Conservation (phyloP, 2,888 invertebrate genomes). For the Scelioninae gen. 1 region DNA sequence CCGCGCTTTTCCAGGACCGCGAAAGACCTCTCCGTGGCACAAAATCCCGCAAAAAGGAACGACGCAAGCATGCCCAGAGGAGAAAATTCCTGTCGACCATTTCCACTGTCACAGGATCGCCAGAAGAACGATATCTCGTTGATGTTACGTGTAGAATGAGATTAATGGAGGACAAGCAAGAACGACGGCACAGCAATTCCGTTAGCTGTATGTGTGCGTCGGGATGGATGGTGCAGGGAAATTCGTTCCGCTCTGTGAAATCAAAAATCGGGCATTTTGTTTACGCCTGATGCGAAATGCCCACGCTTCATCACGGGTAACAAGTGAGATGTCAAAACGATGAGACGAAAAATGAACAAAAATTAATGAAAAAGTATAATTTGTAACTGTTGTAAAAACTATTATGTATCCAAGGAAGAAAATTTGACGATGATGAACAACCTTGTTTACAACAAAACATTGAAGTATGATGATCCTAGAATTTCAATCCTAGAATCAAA, state of each 20-base stretch:
- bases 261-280: constrained; percentile 62
- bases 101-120: constrained; percentile 62
- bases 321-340: constrained; percentile 40
- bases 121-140: constrained; percentile 68
- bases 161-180: constrained; percentile 65
- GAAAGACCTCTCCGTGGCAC: constrained; percentile 35
- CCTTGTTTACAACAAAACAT: too few relatives aligned
- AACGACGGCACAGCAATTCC: constrained; percentile 43
- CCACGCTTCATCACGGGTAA: constrained; percentile 40
- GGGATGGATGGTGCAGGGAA: constrained; percentile 48
- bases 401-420: background rate
- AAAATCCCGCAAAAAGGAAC: constrained; percentile 60
- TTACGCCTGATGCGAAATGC: constrained; percentile 32
- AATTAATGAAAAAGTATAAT: background rate
- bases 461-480: too few relatives aligned
- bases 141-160: constrained; percentile 65
- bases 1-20: constrained; percentile 34
- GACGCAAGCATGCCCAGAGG: constrained; percentile 29
- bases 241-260: constrained; percentile 53
- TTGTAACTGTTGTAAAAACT: background rate
- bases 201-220: constrained; percentile 14
- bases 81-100: constrained; percentile 53
- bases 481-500: too few relatives aligned
- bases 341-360: background rate
- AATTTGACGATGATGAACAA: too few relatives aligned